Base-by-base conservation (phyloP, 2,888 invertebrate species). In the Seira ritae region DNA sequence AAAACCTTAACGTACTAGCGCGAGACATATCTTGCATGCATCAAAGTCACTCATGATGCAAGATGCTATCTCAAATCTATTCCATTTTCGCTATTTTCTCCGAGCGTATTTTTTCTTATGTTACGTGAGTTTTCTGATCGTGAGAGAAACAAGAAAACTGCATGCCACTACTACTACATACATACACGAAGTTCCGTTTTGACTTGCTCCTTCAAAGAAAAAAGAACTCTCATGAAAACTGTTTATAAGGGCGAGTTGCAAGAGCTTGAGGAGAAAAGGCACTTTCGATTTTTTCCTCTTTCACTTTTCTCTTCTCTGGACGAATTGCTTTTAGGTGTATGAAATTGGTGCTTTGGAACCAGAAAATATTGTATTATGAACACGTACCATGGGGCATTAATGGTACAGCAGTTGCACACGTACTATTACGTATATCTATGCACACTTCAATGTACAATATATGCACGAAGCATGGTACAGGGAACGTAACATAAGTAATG, bases 301-400 rank as follows among this genome's bases (percentile, higher is more conserved):
- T n/a, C 62, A 22, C 50, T 69, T 46, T 70, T 70, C 19, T 70
- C 68, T 62, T 55, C 31, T 65, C 31, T 20, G 31, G 19, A 10
- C 19, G 74, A 19, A 73, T 65, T 73, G 31, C 73, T 73, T 73
- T 73, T 65, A 74, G 74, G 74, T 74, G 74, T 74, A 66, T 46
- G 46, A 74, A 74, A 66, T 74, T 66, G 74, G 74, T 74, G 74
- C 74, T 66, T 67, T 65, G 66, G 62, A 74, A 15, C 46, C 10
- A 65, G 60, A 37, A 62, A 22, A 46, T 72, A 31, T 46, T 66
- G 74, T 74, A 74, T 67, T 74, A 67, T 65, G 65, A 74, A 42
- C 74, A 74, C 66, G 66, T 65, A 46, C 42, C 37, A 62, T 20
- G 12, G 20, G 62, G 62, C 62, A 62, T 62, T 20, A 62, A 20